Evolutionary conservation across 2,797 vertebrate genomes (phyloP), one percentile per base, ranked within the genome.

Genomic region (Percopsis omiscomaycus): DNA sequence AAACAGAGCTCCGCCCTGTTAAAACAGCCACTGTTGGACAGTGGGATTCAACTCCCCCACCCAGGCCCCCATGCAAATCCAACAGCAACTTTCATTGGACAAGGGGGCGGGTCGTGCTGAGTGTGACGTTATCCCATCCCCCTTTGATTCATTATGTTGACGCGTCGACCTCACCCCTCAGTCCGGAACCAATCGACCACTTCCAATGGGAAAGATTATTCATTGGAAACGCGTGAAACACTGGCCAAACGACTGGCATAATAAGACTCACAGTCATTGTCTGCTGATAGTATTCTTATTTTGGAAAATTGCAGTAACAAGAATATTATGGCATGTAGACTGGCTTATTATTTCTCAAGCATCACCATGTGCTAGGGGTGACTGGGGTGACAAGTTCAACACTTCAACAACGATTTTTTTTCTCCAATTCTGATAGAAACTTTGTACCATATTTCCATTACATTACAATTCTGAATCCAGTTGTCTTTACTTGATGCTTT

Each of bases 1-100:
- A 92, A 88, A 88, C 80, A 52, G 47, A 78, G 80, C 86, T 74
- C 87, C 86, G 72, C 87, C 86, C 77, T 73, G 73, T 54, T 65
- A 69, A 64, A 59, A 54, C 69, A 61, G 64, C 69, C 68, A 49
- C 55, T 11, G 30, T 32, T 49, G 68, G 61, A 81, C 71, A 76
- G 76, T 63, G 66, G 65, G 71, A 66, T 62, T 73, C 69, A 37
- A 50, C 65, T 64, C 8, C 30, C 51, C 53, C 8, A 30, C 53
- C 53, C 53, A 28, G n/a, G 2, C 28, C 57, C 75, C 71, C 66
- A 64, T 30, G 37, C 73, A 64, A 64, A 83, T 69, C 59, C 71
- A 72, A 42, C 59, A 79, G 71, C 14, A 76, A 61, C 69, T 68
- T 52, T 66, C 64, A 87, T 86, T 87, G 86, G 85, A 60, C 45